A percentile compares a stretch with the other conserved stretches of the same genome.
phyloP scores from a whole-genome alignment of 2,888 invertebrate genomes.

The Lasioglossum zephyrum region DNA sequence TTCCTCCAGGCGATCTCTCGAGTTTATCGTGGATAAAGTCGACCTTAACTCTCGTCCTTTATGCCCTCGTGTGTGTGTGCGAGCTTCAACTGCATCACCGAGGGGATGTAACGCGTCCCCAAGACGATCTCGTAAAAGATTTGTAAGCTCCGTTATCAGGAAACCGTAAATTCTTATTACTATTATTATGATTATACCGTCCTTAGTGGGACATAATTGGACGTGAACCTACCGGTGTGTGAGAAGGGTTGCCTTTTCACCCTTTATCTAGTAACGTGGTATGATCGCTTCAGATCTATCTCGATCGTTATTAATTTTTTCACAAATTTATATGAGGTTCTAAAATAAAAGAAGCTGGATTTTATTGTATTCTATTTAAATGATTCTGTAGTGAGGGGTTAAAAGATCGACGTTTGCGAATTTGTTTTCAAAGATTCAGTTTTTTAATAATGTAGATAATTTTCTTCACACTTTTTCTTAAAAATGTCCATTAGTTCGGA shows the following conservation, averaged over 20 bases:
- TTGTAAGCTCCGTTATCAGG: conserved; percentile 19
- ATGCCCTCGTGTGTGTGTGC: neutral
- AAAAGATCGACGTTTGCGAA: neutral
- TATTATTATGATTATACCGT: neutral
- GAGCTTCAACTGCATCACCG: conserved; percentile 5
- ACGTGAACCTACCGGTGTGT: neutral
- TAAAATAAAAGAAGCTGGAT: neutral
- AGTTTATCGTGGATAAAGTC: conserved; percentile 44
- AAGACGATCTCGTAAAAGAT: conserved; percentile 11
- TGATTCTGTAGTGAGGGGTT: neutral
- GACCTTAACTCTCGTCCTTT: conserved; percentile 41
- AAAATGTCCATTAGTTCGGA: neutral
- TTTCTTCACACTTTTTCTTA: too few species aligned
- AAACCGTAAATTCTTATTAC: neutral
- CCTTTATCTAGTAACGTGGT: neutral
- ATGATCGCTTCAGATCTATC: neutral
- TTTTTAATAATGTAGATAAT: too few species aligned
- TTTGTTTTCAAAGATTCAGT: neutral
- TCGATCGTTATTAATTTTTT: neutral
- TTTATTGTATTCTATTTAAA: neutral
- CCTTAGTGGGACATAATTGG: neutral
- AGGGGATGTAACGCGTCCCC: neutral
- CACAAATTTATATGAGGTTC: neutral
- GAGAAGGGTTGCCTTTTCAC: neutral
- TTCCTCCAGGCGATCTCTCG: conserved; percentile 42